These are phyloP conservation scores for Microcebus lehilahytsara DNA, from an alignment of 2,113 vertebrate genomes.

Conservation along the genomic window DNA sequence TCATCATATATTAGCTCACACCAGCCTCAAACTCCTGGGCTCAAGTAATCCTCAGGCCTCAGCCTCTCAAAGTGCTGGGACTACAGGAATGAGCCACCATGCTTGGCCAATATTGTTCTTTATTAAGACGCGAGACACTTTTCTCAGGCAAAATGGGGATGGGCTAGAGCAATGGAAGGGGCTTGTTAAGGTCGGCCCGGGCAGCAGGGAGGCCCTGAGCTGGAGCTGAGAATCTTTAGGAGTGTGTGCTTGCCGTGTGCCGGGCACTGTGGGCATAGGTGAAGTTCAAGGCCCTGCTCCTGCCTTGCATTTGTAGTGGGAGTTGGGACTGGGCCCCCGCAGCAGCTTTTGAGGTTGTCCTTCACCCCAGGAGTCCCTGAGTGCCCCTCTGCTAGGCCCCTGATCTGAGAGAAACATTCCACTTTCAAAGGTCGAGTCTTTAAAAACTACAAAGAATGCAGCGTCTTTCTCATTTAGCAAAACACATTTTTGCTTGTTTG, in stretches of 20 bases:
- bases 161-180: background rate
- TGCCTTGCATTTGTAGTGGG: background rate
- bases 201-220: background rate
- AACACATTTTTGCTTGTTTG: constrained; percentile 53
- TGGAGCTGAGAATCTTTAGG: background rate
- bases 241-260: accelerated
- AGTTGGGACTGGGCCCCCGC: background rate
- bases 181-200: background rate
- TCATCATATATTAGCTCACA: too few species aligned
- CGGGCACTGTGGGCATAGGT: accelerated
- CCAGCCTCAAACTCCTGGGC: too few species aligned
- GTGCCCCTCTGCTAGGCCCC: background rate
- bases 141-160: background rate
- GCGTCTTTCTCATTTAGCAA: background rate
- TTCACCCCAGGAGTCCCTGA: background rate
- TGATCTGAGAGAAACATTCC: background rate
- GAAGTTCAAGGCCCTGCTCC: background rate
- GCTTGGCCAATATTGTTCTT: background rate
- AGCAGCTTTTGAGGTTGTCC: background rate
- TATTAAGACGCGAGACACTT: background rate
- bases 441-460: background rate
- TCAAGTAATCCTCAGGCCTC: too few species aligned
- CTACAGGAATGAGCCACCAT: too few species aligned
- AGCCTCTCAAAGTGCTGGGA: too few species aligned
- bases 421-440: background rate